Conservation (phyloP, 2,797 vertebrate species). For the Garrulus glandarius region DNA sequence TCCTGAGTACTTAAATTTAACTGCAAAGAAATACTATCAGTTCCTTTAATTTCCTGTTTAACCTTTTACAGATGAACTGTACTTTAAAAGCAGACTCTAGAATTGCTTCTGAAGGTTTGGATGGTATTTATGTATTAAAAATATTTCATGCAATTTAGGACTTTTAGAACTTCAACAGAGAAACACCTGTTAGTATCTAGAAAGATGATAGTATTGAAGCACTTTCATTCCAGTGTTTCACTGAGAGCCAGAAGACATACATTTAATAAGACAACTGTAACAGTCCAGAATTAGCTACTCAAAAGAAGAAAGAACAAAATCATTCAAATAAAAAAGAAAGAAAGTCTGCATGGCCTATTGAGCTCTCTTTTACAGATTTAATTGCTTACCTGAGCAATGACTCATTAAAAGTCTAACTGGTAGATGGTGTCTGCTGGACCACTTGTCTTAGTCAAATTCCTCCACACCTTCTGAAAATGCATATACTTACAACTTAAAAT, state of each 20-base stretch:
- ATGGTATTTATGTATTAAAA: background rate
- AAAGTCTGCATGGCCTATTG: background rate
- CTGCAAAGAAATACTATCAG: background rate
- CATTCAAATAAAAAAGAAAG: background rate
- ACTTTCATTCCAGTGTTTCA: background rate
- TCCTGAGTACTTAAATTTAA: background rate
- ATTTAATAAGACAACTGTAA: background rate
- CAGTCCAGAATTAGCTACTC: background rate
- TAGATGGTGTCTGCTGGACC: background rate
- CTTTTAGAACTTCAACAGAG: background rate
- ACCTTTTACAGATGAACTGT: background rate
- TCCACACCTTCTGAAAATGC: background rate
- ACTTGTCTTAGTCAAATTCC: background rate
- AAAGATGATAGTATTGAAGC: background rate
- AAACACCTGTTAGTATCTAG: background rate
- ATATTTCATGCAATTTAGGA: background rate
- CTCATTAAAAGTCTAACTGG: background rate
- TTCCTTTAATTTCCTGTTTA: background rate
- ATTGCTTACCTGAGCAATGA: background rate
- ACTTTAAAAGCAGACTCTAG: background rate
- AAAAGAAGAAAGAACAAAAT: background rate
- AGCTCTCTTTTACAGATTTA: background rate
- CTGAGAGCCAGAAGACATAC: background rate
- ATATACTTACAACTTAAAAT: background rate
- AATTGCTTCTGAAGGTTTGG: background rate